These are phyloP conservation scores for Hephaestus fuliginosus DNA, from an alignment of 2,797 vertebrate species.

Conservation along the genomic window DNA sequence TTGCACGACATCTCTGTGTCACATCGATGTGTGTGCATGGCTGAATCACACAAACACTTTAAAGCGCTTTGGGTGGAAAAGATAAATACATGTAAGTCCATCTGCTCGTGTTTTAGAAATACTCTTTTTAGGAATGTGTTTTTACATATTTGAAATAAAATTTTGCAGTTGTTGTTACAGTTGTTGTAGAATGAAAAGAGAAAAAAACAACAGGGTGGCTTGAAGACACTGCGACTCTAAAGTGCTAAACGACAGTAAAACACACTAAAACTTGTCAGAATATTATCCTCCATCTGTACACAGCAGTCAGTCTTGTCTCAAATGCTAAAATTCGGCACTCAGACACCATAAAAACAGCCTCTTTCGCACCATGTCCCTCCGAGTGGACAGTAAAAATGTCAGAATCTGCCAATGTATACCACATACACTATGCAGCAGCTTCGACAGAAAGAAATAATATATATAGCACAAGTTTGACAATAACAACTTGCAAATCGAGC, in stretches of 20 bases:
- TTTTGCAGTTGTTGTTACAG: neutral
- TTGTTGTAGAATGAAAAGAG: neutral
- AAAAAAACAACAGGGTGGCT: neutral
- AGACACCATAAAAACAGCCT: neutral
- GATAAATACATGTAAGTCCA: neutral
- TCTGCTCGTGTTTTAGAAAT: neutral
- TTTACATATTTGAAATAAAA: neutral
- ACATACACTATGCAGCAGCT: neutral
- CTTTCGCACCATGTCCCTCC: neutral
- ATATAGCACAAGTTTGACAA: conserved; percentile 50
- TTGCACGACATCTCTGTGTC: neutral
- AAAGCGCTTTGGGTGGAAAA: neutral
- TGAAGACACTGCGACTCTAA: neutral
- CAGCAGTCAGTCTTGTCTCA: neutral
- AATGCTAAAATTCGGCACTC: neutral
- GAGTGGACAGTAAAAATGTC: conserved; percentile 30
- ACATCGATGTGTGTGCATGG: neutral
- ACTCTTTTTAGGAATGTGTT: neutral
- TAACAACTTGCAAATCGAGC: conserved; percentile 31
- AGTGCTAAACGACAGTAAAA: conserved; percentile 10
- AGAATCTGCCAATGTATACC: conserved; percentile 12
- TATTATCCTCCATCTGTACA: neutral
- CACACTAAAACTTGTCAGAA: conserved; percentile 3
- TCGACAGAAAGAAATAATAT: conserved; percentile 32
- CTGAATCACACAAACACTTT: neutral